phyloP scores from a whole-genome alignment of 2,113 vertebrate genomes.

The Pitta sordida region DNA sequence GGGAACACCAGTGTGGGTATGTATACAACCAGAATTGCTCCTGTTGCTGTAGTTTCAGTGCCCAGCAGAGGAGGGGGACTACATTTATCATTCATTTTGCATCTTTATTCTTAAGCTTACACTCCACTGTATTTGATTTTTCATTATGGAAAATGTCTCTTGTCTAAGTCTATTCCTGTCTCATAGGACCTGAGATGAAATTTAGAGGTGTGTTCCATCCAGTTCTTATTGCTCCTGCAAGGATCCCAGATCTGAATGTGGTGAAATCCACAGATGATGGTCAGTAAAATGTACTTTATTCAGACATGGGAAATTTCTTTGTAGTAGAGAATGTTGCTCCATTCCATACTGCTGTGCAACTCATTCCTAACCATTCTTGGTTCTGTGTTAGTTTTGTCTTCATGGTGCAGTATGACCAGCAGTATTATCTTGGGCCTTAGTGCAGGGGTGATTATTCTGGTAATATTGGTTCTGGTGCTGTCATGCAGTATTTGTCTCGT shows the following conservation, averaged over 20 bases:
- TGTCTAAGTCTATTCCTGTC: background rate
- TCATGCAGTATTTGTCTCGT: background rate
- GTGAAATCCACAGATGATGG: conserved; percentile 6
- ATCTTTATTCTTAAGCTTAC: background rate
- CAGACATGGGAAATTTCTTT: background rate
- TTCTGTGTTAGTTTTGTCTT: background rate
- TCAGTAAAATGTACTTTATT: background rate
- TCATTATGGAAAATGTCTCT: background rate
- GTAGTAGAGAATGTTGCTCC: background rate
- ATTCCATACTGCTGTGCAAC: background rate
- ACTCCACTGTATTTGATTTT: background rate
- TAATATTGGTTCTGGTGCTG: background rate
- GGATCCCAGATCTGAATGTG: conserved; percentile 52
- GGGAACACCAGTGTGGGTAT: conserved; percentile 83
- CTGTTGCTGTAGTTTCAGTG: background rate
- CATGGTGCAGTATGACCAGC: background rate
- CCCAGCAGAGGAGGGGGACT: background rate
- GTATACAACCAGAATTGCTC: background rate
- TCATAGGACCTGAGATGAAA: conserved; percentile 50
- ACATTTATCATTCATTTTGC: background rate
- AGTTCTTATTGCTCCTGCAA: conserved; percentile 56
- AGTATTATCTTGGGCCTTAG: background rate
- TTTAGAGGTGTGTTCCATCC: conserved; percentile 51
- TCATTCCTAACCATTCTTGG: background rate
- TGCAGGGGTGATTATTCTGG: background rate